Percentiles rank a stretch among this genome's conserved stretches.
Conservation (phyloP, 2,888 invertebrate genomes). For the Griposia aprilina region DNA sequence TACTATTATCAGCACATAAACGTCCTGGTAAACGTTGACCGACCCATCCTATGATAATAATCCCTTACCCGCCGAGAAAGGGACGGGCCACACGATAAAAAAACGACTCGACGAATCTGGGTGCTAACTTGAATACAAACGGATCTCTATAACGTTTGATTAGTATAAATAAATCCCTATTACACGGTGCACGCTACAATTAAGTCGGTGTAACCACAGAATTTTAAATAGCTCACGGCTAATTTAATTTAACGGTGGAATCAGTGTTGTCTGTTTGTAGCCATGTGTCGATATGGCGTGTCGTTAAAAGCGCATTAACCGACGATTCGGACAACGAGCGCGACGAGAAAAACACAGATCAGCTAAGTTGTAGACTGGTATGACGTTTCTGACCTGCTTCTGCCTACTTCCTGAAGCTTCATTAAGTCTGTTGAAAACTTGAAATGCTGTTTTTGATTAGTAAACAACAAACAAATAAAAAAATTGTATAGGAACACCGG, state of each 20-base stretch:
- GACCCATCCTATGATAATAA: slow-evolving; percentile 45
- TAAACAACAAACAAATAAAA: background rate
- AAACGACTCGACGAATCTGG: slow-evolving; percentile 29
- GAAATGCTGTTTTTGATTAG: background rate
- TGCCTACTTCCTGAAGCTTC: background rate
- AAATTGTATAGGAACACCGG: background rate
- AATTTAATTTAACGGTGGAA: slow-evolving; percentile 70
- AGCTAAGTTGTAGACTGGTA: slow-evolving; percentile 27
- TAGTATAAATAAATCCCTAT: slow-evolving; percentile 43
- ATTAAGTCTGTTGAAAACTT: background rate
- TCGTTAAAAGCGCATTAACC: slow-evolving; percentile 85
- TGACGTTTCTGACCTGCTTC: slow-evolving; percentile 8
- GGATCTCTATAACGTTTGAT: slow-evolving; percentile 37
- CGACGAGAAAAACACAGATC: slow-evolving; percentile 53
- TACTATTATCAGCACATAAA: slow-evolving; percentile 36
- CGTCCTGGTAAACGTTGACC: slow-evolving; percentile 21
- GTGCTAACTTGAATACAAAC: slow-evolving; percentile 40
- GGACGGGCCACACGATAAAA: slow-evolving; percentile 33
- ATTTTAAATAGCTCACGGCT: slow-evolving; percentile 65
- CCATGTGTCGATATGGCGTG: slow-evolving; percentile 76
- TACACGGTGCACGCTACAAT: slow-evolving; percentile 59
- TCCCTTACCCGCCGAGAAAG: slow-evolving; percentile 19
- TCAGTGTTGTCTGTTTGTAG: slow-evolving; percentile 60
- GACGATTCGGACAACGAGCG: slow-evolving; percentile 68
- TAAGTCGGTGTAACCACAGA: slow-evolving; percentile 60